These are phyloP conservation scores for Ariopsis seemanni DNA, from an alignment of 2,113 vertebrate genomes.

Conservation along the genomic window DNA sequence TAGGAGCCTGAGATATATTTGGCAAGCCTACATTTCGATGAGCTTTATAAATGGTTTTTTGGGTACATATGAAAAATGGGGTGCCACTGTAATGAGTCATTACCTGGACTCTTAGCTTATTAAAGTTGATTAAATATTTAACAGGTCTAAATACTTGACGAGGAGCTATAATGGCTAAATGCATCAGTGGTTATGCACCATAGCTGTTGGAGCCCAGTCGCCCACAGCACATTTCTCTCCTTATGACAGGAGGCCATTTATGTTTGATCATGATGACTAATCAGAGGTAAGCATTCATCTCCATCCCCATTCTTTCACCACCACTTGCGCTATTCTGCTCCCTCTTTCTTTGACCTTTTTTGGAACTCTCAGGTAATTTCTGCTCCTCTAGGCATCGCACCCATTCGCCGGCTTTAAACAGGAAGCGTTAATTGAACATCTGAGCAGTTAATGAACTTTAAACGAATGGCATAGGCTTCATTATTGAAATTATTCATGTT, in stretches of 20 bases:
- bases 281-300: conserved; percentile 49
- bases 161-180: conserved; percentile 49
- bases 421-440: conserved; percentile 43
- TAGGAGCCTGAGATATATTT: conserved; percentile 43
- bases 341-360: conserved; percentile 38
- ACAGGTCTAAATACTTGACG: conserved; percentile 49
- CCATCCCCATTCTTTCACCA: conserved; percentile 13
- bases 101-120: conserved; percentile 49
- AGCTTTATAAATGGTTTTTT: conserved; percentile 50
- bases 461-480: conserved; percentile 17
- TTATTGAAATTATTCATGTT: conserved; percentile 16
- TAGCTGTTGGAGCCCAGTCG: conserved; percentile 35
- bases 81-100: conserved; percentile 47
- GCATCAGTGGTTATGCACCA: conserved; percentile 24
- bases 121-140: conserved; percentile 56
- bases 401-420: conserved; percentile 37
- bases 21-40: conserved; percentile 29
- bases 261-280: conserved; percentile 50
- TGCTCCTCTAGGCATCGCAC: conserved; percentile 27
- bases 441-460: conserved; percentile 35
- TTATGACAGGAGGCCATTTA: conserved; percentile 49
- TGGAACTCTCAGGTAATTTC: conserved; percentile 21
- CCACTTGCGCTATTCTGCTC: conserved; percentile 9
- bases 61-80: conserved; percentile 49
- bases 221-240: conserved; percentile 44